Evolutionary conservation across 1,140 invertebrate genomes (phyloP).

Genomic region (Panulirus ornatus): DNA sequence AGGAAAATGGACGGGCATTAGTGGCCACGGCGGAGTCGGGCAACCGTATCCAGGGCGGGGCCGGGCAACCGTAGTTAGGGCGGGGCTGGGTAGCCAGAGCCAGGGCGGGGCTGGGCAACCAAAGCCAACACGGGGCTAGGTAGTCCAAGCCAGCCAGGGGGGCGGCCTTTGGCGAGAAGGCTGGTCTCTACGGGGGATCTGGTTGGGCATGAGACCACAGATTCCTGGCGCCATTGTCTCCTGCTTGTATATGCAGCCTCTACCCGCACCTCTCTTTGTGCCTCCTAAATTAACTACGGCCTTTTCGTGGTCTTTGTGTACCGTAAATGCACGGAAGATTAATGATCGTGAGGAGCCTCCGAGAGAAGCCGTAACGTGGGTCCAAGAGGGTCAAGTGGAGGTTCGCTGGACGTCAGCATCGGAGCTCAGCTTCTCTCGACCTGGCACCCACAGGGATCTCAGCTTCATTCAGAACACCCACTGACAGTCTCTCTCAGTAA

Average conservation of each 20-base stretch:
- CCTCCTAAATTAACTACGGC: slow-evolving; percentile 19
- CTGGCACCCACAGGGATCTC: too few species aligned
- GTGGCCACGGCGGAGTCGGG: too few species aligned
- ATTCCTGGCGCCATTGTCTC: slow-evolving; percentile 35
- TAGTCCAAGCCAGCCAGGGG: neutral
- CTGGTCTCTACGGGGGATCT: neutral
- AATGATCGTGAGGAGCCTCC: neutral
- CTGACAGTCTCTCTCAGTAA: too few species aligned
- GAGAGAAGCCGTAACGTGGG: neutral
- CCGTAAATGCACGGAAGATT: slow-evolving; percentile 12
- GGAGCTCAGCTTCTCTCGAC: too few species aligned
- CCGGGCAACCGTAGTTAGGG: too few species aligned
- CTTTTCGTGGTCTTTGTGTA: slow-evolving; percentile 10
- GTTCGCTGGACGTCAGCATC: too few species aligned
- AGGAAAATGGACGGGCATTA: too few species aligned
- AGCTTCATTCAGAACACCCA: too few species aligned
- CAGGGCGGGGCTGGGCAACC: too few species aligned
- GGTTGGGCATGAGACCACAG: slow-evolving; percentile 27
- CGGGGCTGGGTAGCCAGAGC: too few species aligned
- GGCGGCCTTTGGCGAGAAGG: neutral
- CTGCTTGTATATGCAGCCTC: slow-evolving; percentile 33
- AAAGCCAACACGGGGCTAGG: neutral
- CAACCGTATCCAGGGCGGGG: too few species aligned
- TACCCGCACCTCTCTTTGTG: slow-evolving; percentile 19
- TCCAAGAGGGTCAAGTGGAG: too few species aligned